A percentile compares a stretch with the other conserved stretches of the same genome.
phyloP scores from a whole-genome alignment of 2,888 invertebrate genomes.

The Campopleginae sp. region DNA sequence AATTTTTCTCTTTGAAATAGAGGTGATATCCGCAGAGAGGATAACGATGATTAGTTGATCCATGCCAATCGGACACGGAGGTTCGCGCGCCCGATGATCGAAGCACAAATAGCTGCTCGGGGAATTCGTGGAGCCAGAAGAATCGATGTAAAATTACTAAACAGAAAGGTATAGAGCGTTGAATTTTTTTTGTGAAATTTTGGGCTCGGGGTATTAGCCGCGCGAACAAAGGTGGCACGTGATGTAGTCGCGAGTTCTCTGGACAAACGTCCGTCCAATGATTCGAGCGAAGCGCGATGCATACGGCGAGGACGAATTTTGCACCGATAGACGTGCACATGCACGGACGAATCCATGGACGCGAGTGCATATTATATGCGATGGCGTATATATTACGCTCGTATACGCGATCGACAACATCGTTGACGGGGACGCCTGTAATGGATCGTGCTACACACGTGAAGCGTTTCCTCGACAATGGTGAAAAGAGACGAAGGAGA shows the following conservation, averaged over 20 bases:
- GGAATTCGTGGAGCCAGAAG: background rate
- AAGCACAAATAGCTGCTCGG: background rate
- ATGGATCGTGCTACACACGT: conserved; percentile 51
- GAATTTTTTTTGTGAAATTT: conserved; percentile 7
- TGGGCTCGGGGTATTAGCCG: conserved; percentile 16
- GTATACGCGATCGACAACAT: conserved; percentile 56
- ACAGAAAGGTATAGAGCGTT: background rate
- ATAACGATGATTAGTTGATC: background rate
- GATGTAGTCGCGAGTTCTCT: conserved; percentile 38
- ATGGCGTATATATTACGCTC: conserved; percentile 56
- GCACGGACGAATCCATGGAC: background rate
- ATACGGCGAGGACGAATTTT: conserved; percentile 52
- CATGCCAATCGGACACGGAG: background rate
- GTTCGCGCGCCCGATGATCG: background rate
- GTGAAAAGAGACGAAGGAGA: conserved; percentile 65
- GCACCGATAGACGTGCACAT: background rate
- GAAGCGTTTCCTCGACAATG: conserved; percentile 68
- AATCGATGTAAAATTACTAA: conserved; percentile 3
- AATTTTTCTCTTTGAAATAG: background rate
- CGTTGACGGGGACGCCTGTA: conserved; percentile 62
- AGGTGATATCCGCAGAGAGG: too few species aligned
- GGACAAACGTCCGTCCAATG: conserved; percentile 54
- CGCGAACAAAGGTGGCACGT: conserved; percentile 23
- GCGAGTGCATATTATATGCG: background rate
- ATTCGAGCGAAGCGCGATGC: conserved; percentile 62